Percentiles rank a stretch among this genome's conserved stretches.
Evolutionary conservation across 2,888 invertebrate species (phyloP).

Genomic region (Balanococcus diminutus): DNA sequence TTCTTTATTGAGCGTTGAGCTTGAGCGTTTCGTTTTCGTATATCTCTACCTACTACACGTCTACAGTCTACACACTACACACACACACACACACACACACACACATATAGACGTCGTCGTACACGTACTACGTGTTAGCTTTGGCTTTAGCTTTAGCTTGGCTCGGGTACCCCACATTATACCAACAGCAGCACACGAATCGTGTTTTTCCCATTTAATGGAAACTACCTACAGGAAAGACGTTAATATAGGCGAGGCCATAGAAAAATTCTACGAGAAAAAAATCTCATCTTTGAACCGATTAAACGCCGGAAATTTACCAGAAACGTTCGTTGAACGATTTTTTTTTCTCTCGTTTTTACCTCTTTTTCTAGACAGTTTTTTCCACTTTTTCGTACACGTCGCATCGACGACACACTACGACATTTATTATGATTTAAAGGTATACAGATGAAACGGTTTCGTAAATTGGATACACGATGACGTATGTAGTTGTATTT

Average conservation of each 20-base stretch:
- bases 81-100: background rate
- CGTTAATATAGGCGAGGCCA: too few species aligned
- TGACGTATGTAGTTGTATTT: too few species aligned
- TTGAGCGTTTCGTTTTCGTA: background rate
- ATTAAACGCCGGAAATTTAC: slow-evolving; percentile 38
- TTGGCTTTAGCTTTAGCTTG: too few species aligned
- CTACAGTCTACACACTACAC: background rate
- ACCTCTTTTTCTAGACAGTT: background rate
- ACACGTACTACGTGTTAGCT: too few species aligned
- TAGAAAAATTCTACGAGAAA: background rate
- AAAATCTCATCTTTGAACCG: slow-evolving; percentile 10
- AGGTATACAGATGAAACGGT: too few species aligned
- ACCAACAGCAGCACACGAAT: too few species aligned
- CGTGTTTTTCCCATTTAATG: background rate
- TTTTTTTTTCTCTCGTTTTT: slow-evolving; percentile 1
- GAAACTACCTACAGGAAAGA: background rate
- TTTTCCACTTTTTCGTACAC: background rate
- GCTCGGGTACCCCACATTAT: too few species aligned
- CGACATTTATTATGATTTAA: too few species aligned
- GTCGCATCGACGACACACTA: background rate
- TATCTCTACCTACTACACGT: background rate
- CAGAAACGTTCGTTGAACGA: background rate
- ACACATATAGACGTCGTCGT: background rate
- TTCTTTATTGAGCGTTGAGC: slow-evolving; percentile 30
- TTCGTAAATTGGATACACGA: too few species aligned